These are phyloP conservation scores for Turnix velox DNA, from an alignment of 2,113 vertebrate species.

Conservation along the genomic window DNA sequence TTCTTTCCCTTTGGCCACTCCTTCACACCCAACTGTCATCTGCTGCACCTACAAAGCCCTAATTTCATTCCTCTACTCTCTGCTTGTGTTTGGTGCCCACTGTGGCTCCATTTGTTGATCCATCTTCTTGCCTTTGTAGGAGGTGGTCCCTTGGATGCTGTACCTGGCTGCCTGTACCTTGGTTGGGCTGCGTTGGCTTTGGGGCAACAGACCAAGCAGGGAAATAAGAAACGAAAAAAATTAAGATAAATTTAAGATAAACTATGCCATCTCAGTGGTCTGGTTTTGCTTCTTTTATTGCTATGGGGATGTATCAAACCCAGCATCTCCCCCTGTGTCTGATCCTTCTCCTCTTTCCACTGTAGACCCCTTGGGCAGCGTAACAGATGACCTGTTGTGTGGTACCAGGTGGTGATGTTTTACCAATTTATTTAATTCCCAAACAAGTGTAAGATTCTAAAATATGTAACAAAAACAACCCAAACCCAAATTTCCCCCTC, in stretches of 20 bases:
- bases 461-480: no score
- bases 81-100: rapidly evolving
- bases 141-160: background rate
- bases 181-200: background rate
- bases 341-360: rapidly evolving
- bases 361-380: background rate
- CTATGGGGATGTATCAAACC: rapidly evolving
- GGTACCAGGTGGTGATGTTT: background rate
- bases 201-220: background rate
- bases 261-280: background rate
- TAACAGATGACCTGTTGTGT: background rate
- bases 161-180: background rate
- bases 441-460: no score
- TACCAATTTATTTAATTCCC: background rate
- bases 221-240: background rate
- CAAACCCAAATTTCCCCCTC: no score
- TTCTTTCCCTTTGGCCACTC: background rate
- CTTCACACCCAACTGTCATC: background rate
- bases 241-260: background rate
- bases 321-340: background rate
- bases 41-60: background rate
- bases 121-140: background rate
- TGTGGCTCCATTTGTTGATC: background rate
- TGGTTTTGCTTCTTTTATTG: background rate
- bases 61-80: background rate